Conservation (phyloP, 2,888 invertebrate genomes). For the Iphiclides podalirius region DNA sequence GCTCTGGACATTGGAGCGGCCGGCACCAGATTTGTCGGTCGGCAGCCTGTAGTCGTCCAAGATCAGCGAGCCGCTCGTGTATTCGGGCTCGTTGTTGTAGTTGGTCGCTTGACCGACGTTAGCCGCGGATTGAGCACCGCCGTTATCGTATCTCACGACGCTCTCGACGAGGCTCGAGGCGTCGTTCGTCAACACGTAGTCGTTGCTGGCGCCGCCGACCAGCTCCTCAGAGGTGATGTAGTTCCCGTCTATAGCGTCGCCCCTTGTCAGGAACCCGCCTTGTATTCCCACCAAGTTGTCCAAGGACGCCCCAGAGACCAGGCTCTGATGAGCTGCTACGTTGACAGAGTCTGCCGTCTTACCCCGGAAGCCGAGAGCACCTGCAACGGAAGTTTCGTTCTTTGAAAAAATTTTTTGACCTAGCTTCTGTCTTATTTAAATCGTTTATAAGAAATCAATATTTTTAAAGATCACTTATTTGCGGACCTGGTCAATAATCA, state of each 20-base stretch:
- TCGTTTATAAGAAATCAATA: too few species aligned
- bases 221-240: slow-evolving; percentile 67
- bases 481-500: too few species aligned
- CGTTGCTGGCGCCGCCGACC: slow-evolving; percentile 35
- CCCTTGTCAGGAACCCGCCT: slow-evolving; percentile 52
- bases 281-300: slow-evolving; percentile 71
- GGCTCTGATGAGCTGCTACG: slow-evolving; percentile 70
- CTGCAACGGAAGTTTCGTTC: slow-evolving; percentile 36
- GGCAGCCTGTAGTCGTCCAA: slow-evolving; percentile 62
- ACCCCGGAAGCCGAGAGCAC: slow-evolving; percentile 68
- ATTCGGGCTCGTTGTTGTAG: slow-evolving; percentile 46
- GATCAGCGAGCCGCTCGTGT: slow-evolving; percentile 65
- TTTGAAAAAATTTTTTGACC: neutral
- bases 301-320: slow-evolving; percentile 66
- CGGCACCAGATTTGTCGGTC: slow-evolving; percentile 6
- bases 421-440: neutral
- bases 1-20: slow-evolving; percentile 1
- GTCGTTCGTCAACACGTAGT: slow-evolving; percentile 35
- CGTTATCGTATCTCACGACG: slow-evolving; percentile 33
- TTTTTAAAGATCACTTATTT: too few species aligned
- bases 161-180: slow-evolving; percentile 29
- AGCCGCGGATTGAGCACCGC: slow-evolving; percentile 30
- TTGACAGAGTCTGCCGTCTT: slow-evolving; percentile 71
- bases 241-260: slow-evolving; percentile 58
- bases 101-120: slow-evolving; percentile 55